phyloP scores from a whole-genome alignment of 2,113 vertebrate genomes.

The Erythrocercus mccallii region DNA sequence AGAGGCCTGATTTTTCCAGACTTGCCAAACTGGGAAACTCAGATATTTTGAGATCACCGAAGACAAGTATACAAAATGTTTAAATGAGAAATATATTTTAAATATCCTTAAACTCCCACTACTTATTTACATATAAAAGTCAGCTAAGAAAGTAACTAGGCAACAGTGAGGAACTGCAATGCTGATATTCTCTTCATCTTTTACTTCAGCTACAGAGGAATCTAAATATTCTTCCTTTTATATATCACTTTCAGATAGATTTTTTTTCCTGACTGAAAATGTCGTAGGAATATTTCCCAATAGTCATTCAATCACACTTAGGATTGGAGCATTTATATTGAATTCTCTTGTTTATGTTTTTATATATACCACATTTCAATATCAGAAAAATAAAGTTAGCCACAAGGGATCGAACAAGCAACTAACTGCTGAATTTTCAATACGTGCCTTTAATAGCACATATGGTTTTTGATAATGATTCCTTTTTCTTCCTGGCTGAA shows the following conservation, averaged over 20 bases:
- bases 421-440: not conserved
- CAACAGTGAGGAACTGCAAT: not conserved
- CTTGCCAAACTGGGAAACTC: not conserved
- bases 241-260: not conserved
- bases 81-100: not conserved
- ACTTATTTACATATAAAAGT: not conserved
- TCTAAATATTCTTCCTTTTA: not conserved
- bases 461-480: not conserved
- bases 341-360: not conserved
- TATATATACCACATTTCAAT: not conserved
- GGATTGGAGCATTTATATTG: not conserved
- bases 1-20: not conserved
- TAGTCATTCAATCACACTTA: not conserved
- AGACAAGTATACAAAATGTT: not conserved
- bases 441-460: not conserved
- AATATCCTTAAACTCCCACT: not conserved
- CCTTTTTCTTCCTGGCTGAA: not conserved
- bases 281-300: not conserved
- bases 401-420: not conserved
- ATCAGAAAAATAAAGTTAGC: not conserved
- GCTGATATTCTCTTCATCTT: not conserved
- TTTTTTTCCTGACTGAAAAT: not conserved
- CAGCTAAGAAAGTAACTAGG: not conserved
- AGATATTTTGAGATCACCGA: not conserved
- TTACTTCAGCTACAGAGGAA: not conserved